Conservation (phyloP, 2,797 vertebrate genomes). For the Sciurus vulgaris region DNA sequence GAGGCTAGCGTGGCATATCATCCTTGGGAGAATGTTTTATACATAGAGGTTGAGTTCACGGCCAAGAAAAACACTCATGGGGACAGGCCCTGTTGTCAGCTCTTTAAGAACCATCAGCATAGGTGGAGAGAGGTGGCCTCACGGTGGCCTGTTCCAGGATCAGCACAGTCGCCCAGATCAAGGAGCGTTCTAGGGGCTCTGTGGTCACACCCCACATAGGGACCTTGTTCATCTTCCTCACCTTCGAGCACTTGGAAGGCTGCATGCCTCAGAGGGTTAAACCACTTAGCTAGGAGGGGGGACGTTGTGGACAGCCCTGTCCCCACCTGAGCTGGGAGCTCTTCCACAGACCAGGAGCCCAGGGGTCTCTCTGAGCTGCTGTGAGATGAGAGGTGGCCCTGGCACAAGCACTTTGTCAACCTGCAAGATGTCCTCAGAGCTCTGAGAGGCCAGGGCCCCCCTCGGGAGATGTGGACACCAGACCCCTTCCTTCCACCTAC, state of each 20-base stretch:
- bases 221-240: background rate
- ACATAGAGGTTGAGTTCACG: background rate
- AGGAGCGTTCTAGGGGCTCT: background rate
- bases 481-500: background rate
- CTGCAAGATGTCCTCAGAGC: too few species aligned
- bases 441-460: background rate
- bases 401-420: background rate
- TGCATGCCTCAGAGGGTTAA: background rate
- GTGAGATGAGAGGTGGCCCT: background rate
- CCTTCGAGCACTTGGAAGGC: rapidly evolving
- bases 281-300: background rate
- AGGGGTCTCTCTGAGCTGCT: background rate
- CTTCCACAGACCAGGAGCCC: rapidly evolving
- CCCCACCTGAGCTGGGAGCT: too few species aligned
- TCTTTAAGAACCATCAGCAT: background rate
- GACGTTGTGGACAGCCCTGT: too few species aligned
- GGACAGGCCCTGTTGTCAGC: background rate
- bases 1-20: rapidly evolving
- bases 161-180: too few species aligned
- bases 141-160: background rate
- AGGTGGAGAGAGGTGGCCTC: rapidly evolving
- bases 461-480: too few species aligned
- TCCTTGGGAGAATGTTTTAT: background rate
- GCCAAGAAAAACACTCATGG: background rate
- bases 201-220: rapidly evolving